Conservation (phyloP, 1,140 invertebrate species). For the Philopotamus ludificatus region DNA sequence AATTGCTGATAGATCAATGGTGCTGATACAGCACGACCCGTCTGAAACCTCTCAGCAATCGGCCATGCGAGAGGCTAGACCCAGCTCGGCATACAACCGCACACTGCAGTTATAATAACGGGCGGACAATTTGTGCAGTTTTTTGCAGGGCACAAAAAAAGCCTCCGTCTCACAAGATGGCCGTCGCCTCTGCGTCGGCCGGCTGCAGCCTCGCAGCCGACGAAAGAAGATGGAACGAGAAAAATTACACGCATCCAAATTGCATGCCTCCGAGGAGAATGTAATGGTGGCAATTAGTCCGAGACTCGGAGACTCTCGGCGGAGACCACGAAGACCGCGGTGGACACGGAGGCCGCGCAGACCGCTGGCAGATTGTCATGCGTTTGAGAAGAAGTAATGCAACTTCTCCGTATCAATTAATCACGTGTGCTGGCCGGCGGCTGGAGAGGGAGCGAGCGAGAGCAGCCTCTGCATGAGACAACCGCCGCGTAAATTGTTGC, state of each 20-base stretch:
- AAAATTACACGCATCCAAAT: conserved; percentile 10
- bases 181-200: not conserved
- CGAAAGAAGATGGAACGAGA: not conserved
- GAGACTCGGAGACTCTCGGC: not conserved
- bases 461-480: too few species aligned
- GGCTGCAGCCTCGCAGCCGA: not conserved
- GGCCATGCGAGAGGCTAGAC: too few species aligned
- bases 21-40: too few species aligned
- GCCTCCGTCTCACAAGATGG: not conserved
- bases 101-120: not conserved
- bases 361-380: too few species aligned
- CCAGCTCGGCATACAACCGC: not conserved
- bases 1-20: too few species aligned
- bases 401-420: not conserved
- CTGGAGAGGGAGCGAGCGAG: too few species aligned
- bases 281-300: not conserved
- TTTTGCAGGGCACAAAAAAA: conserved; percentile 4
- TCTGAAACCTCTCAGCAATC: too few species aligned
- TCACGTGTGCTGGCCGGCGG: too few species aligned
- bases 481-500: too few species aligned
- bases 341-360: not conserved
- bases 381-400: too few species aligned
- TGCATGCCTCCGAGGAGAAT: not conserved
- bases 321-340: not conserved
- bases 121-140: not conserved